Percentiles rank a stretch among this genome's conserved stretches.
phyloP scores from a whole-genome alignment of 2,113 vertebrate genomes.

The Pluvialis apricaria region DNA sequence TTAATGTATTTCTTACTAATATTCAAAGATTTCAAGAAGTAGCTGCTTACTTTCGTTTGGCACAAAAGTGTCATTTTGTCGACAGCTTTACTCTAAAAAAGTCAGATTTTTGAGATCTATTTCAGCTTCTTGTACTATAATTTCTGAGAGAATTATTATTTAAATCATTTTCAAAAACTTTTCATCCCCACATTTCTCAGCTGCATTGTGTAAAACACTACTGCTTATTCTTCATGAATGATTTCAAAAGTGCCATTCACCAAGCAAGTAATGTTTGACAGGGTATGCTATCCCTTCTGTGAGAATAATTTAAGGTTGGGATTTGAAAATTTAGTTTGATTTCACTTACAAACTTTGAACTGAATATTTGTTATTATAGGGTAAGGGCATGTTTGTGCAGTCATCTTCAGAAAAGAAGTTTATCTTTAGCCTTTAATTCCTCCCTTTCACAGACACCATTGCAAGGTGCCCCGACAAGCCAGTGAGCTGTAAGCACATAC shows the following conservation, averaged over 20 bases:
- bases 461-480: neutral
- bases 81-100: neutral
- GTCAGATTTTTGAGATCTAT: neutral
- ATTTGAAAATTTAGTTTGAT: neutral
- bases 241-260: neutral
- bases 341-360: neutral
- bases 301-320: neutral
- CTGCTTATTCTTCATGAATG: neutral
- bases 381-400: neutral
- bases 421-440: neutral
- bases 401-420: neutral
- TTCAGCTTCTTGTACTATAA: neutral
- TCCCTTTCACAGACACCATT: neutral
- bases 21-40: neutral
- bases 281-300: fast-evolving
- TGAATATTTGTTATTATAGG: neutral
- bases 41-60: neutral
- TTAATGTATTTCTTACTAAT: neutral
- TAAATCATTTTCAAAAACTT: neutral
- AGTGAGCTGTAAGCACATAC: neutral
- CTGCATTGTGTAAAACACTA: neutral
- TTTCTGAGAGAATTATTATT: neutral
- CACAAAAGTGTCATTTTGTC: neutral
- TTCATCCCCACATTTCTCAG: neutral
- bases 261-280: neutral